Percentiles rank a stretch among this genome's conserved stretches.
Conservation (phyloP, 35 echinoderm and acorn worm species). For the Nesometra sesokonis region DNA sequence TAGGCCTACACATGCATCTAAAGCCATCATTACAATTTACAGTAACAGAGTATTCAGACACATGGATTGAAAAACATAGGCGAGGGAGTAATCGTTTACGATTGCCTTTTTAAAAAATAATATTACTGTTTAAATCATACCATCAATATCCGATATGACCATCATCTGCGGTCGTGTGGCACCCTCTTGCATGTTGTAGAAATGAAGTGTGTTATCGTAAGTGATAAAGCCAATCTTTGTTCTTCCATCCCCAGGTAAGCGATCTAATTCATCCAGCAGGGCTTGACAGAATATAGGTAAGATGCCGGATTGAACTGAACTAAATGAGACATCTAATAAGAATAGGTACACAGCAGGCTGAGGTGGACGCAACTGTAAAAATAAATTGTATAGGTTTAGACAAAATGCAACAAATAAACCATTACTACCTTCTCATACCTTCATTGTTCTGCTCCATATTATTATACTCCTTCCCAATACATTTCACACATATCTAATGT, state of each 20-base stretch:
- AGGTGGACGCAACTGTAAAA: slow-evolving; percentile 68
- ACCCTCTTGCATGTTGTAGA: slow-evolving; percentile 88
- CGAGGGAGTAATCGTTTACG: too few relatives aligned
- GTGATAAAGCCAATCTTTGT: slow-evolving; percentile 86
- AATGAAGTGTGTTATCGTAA: slow-evolving; percentile 93
- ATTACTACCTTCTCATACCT: too few relatives aligned
- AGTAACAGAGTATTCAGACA: too few relatives aligned
- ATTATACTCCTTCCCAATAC: too few relatives aligned
- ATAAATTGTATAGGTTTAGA: too few relatives aligned
- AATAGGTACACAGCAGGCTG: slow-evolving; percentile 97
- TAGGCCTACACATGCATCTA: too few relatives aligned
- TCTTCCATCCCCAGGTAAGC: slow-evolving; percentile 80
- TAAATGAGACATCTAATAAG: slow-evolving; percentile 84
- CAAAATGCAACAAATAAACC: too few relatives aligned
- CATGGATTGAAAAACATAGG: too few relatives aligned
- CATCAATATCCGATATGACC: slow-evolving; percentile 87
- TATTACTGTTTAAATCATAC: slow-evolving; percentile 15
- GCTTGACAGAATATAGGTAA: slow-evolving; percentile 80
- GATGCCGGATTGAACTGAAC: slow-evolving; percentile 85
- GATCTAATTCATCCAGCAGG: slow-evolving; percentile 59
- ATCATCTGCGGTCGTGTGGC: slow-evolving; percentile 84
- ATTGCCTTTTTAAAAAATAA: too few relatives aligned
- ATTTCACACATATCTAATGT: too few relatives aligned
- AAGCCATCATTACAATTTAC: too few relatives aligned
- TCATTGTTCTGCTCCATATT: too few relatives aligned